phyloP scores from a whole-genome alignment of 1,140 invertebrate genomes.

The Pseudachorutes palmiensis region DNA sequence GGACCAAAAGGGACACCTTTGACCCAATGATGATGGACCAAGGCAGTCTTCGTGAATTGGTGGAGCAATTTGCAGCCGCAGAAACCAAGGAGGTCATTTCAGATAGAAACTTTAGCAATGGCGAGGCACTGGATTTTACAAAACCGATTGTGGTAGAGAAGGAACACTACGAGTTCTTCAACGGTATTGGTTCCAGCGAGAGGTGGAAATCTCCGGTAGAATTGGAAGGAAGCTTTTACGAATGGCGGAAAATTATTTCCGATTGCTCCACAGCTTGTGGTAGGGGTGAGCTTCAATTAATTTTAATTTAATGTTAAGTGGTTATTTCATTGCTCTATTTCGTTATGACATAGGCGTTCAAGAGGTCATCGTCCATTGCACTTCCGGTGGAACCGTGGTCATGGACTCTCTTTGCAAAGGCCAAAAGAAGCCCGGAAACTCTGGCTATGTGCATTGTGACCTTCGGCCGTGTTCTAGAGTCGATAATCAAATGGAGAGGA shows the following conservation, averaged over 20 bases:
- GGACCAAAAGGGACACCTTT: constrained; percentile 10
- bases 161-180: neutral
- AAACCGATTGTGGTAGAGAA: neutral
- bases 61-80: constrained; percentile 25
- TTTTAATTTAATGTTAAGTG: neutral
- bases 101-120: neutral
- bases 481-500: neutral
- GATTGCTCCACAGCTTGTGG: constrained; percentile 35
- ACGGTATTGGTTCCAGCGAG: neutral
- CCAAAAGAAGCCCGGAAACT: constrained; percentile 23
- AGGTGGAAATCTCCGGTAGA: neutral
- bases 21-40: constrained; percentile 21
- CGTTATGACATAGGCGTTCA: constrained; percentile 26
- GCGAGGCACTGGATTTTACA: constrained; percentile 6
- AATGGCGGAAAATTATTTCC: constrained; percentile 34
- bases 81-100: neutral
- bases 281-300: constrained; percentile 17
- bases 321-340: neutral
- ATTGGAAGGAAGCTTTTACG: constrained; percentile 35
- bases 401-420: constrained; percentile 24
- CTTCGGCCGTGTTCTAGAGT: constrained; percentile 5
- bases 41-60: constrained; percentile 26
- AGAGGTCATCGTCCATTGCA: constrained; percentile 34
- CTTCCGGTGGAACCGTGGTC: constrained; percentile 31
- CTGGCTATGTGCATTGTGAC: constrained; percentile 27